Percentiles rank a stretch among this genome's conserved stretches.
Conservation (phyloP, 2,113 vertebrate species). For the Ploceus nigricollis region DNA sequence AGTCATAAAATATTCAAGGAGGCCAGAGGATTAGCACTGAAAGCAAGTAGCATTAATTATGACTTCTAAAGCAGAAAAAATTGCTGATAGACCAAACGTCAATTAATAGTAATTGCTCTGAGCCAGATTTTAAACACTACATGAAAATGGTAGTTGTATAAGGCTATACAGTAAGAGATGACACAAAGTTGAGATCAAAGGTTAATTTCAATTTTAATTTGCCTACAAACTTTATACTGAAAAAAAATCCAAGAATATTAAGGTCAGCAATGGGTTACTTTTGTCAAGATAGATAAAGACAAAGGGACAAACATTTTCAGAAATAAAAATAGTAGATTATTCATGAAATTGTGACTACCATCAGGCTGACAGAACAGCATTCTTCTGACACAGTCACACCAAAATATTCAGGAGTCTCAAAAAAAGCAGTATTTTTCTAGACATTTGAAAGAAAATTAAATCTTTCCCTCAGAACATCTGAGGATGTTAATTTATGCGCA, state of each 20-base stretch:
- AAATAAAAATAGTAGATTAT: not conserved
- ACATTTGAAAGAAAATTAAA: not conserved
- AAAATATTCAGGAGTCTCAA: not conserved
- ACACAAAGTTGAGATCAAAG: not conserved
- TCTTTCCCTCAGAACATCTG: not conserved
- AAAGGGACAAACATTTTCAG: not conserved
- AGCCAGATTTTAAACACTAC: slow-evolving; percentile 7
- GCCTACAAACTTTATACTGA: not conserved
- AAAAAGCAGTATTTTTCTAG: not conserved
- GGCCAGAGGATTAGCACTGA: slow-evolving; percentile 12
- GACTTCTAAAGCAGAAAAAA: slow-evolving; percentile 40
- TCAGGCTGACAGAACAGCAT: not conserved
- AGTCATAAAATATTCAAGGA: slow-evolving; percentile 3
- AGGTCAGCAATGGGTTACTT: not conserved
- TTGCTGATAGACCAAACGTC: not conserved
- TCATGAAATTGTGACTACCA: not conserved
- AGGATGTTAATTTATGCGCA: not conserved
- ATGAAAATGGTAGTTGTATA: not conserved
- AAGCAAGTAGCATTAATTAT: slow-evolving; percentile 35
- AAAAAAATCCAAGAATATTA: not conserved
- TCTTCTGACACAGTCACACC: not conserved
- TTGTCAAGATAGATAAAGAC: not conserved
- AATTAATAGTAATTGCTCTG: slow-evolving; percentile 25
- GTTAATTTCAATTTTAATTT: slow-evolving; percentile 42
- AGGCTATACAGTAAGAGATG: not conserved